phyloP scores from a whole-genome alignment of 2,888 invertebrate genomes.

The Blastobasis lacticolella region DNA sequence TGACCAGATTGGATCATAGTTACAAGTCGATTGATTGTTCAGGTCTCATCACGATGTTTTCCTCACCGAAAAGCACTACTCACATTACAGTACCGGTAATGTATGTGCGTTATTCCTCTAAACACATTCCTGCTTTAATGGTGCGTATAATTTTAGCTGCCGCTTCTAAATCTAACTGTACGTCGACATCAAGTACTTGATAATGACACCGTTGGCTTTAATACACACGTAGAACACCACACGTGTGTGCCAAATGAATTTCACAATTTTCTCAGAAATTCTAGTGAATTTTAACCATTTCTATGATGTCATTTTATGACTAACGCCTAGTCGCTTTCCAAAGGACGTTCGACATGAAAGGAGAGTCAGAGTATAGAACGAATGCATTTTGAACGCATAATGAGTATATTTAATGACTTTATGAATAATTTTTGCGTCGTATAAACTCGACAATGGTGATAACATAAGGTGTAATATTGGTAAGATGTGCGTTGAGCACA shows the following conservation, averaged over 20 bases:
- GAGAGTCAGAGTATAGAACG: constrained; percentile 7
- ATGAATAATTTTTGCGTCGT: constrained; percentile 1
- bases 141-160: background rate
- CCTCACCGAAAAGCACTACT: too few relatives aligned
- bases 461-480: too few relatives aligned
- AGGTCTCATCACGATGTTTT: too few relatives aligned
- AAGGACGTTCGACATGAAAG: background rate
- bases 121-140: background rate
- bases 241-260: background rate
- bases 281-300: background rate
- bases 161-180: background rate
- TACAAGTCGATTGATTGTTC: too few relatives aligned
- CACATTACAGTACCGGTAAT: too few relatives aligned
- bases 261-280: background rate
- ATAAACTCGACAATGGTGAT: background rate
- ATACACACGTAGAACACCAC: background rate
- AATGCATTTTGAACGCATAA: constrained; percentile 4
- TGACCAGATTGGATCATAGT: too few relatives aligned
- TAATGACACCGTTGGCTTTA: background rate
- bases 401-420: background rate
- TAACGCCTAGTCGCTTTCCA: background rate
- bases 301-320: constrained; percentile 1
- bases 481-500: too few relatives aligned
- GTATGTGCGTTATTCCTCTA: too few relatives aligned
- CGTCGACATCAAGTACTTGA: background rate